These are phyloP conservation scores for Rousettus madagascariensis DNA, from an alignment of 2,797 vertebrate genomes.

Conservation along the genomic window DNA sequence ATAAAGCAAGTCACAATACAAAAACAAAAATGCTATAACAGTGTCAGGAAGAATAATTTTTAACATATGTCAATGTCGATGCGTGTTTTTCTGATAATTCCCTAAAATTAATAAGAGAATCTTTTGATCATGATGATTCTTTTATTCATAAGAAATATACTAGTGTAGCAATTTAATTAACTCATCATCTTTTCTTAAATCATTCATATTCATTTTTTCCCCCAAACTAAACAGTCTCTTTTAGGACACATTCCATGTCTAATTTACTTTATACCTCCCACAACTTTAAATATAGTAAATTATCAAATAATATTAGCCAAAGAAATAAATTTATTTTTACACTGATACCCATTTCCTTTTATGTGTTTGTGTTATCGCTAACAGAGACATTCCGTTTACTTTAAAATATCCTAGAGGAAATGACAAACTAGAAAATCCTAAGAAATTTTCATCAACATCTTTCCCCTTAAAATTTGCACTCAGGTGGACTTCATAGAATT, in stretches of 20 bases:
- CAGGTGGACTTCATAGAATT: background rate
- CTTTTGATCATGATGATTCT: background rate
- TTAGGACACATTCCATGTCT: background rate
- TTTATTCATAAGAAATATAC: background rate
- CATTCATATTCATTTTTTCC: conserved; percentile 26
- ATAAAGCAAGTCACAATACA: background rate
- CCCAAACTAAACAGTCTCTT: background rate
- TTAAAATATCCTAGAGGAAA: background rate
- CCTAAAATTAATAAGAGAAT: background rate
- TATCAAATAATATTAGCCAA: background rate
- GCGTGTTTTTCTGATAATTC: background rate
- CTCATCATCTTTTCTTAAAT: background rate
- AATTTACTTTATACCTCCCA: background rate
- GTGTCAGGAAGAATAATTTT: background rate
- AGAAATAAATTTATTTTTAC: conserved; percentile 2
- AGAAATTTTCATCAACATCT: background rate
- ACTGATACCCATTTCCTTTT: background rate
- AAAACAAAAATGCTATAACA: background rate
- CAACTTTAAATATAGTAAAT: background rate
- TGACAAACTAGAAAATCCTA: background rate
- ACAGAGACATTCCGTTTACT: background rate
- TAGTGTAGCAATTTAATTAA: background rate
- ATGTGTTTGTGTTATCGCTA: background rate
- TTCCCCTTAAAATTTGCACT: conserved; percentile 13
- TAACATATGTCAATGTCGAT: background rate